Evolutionary conservation across 2,888 invertebrate species (phyloP), one percentile per base, ranked within the genome.

Genomic region (Acanthococcus lagerstroemiae): DNA sequence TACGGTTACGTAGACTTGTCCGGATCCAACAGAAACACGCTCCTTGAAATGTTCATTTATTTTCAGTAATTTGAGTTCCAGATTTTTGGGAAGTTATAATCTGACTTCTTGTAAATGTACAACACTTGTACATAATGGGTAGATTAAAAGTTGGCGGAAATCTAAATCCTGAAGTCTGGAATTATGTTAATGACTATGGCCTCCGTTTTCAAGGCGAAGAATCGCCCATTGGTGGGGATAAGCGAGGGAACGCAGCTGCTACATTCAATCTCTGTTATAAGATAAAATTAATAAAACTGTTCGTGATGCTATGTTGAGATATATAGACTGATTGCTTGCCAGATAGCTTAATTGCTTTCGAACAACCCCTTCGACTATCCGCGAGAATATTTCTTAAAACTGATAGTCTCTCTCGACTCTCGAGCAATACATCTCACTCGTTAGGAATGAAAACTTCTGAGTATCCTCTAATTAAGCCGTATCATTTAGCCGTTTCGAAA

Each of bases 241-340:
- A 60, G 46, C 45, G 27, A 46, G 45, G 60, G 48, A 60, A 60
- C 60, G 60, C 60, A 60, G 60, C 60, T 60, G 60, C 60, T 60
- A 60, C 60, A 46, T 60, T 60, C 60, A 60, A 60, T 60, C 60
- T 46, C 60, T 48, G 60, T 60, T 60, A 46, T 60, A 48, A 60
- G 60, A 60, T 60, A 60, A 60, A 60, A 60, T 60, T 60, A 60
- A 60, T 60, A 60, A 60, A 60, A 60, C 60, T 60, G 60, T 48
- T 60, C 60, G 26, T 60, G 60, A 60, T 60, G 46, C 60, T 48
- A 60, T 60, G 60, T 48, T 60, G 60, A 60, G 60, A 60, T 60
- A 60, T 60, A 60, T 60, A 60, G 60, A 60, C 60, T 60, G 60
- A 60, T 60, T 60, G 60, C 60, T 48, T 60, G 60, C 48, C 60